phyloP scores from a whole-genome alignment of 1,140 invertebrate species.

The Drosophila sturtevanti region DNA sequence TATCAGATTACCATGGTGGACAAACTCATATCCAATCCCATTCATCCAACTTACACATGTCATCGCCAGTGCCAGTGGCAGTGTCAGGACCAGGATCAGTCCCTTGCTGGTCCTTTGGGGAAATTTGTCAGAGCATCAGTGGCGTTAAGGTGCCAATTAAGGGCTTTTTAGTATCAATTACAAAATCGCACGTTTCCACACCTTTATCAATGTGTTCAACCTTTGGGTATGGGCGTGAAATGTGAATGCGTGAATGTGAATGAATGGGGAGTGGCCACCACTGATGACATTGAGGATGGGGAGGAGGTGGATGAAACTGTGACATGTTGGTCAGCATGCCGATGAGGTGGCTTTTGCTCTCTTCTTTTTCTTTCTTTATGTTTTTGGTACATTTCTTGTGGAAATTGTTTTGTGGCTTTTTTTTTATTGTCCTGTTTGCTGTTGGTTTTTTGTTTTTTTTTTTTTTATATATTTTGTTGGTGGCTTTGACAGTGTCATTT shows the following conservation, averaged over 20 bases:
- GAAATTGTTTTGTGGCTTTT: slow-evolving; percentile 78
- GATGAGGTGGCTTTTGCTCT: slow-evolving; percentile 25
- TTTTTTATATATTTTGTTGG: too few species aligned
- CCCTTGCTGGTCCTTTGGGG: slow-evolving; percentile 73
- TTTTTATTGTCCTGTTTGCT: slow-evolving; percentile 51
- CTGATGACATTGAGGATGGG: background rate
- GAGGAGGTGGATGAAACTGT: slow-evolving; percentile 6
- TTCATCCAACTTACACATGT: slow-evolving; percentile 63
- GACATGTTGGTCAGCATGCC: slow-evolving; percentile 65
- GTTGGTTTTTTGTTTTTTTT: slow-evolving; percentile 32
- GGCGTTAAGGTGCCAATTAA: slow-evolving; percentile 82
- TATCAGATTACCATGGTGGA: slow-evolving; percentile 60
- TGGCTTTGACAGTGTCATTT: slow-evolving; percentile 71
- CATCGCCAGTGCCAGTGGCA: slow-evolving; percentile 40
- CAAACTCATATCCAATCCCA: slow-evolving; percentile 18
- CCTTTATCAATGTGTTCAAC: slow-evolving; percentile 63
- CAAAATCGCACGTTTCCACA: slow-evolving; percentile 81
- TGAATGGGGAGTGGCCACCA: slow-evolving; percentile 24
- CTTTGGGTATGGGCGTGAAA: slow-evolving; percentile 1
- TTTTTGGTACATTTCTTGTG: slow-evolving; percentile 32
- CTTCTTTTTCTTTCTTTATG: slow-evolving; percentile 6
- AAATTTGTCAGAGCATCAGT: slow-evolving; percentile 82
- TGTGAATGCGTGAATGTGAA: slow-evolving; percentile 11
- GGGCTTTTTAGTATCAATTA: slow-evolving; percentile 83
- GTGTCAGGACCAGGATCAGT: slow-evolving; percentile 10